Conservation (phyloP, 2,113 vertebrate genomes). For the Pluvianellus socialis region DNA sequence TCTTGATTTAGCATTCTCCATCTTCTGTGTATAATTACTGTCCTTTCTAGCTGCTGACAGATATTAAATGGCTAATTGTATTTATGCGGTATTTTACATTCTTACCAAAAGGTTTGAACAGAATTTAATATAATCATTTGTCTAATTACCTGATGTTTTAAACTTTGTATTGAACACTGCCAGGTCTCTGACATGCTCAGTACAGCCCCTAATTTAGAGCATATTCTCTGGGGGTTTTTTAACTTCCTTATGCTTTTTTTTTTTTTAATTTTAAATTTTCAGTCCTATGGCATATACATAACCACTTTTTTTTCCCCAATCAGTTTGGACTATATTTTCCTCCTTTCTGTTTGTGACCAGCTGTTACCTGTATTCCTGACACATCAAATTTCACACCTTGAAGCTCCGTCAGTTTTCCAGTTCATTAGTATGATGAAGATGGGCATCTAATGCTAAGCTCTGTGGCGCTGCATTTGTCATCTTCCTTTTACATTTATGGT, state of each 20-base stretch:
- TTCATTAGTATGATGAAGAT: background rate
- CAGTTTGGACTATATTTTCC: background rate
- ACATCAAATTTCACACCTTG: background rate
- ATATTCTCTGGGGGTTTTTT: background rate
- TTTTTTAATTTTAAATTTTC: background rate
- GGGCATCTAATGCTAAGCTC: background rate
- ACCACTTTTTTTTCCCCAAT: background rate
- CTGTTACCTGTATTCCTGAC: background rate
- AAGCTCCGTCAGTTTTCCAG: background rate
- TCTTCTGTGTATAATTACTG: background rate
- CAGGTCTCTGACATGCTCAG: background rate
- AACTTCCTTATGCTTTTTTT: background rate
- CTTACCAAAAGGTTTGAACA: background rate
- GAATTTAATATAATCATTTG: background rate
- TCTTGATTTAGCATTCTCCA: background rate
- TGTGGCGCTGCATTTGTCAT: background rate
- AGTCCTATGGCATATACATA: background rate
- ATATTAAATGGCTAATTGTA: background rate
- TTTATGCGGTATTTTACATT: background rate
- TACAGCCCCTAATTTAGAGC: background rate
- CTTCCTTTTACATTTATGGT: background rate
- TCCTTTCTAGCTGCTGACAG: background rate
- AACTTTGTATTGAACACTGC: background rate
- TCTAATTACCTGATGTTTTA: background rate
- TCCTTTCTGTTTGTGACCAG: background rate